phyloP scores from a whole-genome alignment of 2,113 vertebrate genomes.

The Barbus barbus region DNA sequence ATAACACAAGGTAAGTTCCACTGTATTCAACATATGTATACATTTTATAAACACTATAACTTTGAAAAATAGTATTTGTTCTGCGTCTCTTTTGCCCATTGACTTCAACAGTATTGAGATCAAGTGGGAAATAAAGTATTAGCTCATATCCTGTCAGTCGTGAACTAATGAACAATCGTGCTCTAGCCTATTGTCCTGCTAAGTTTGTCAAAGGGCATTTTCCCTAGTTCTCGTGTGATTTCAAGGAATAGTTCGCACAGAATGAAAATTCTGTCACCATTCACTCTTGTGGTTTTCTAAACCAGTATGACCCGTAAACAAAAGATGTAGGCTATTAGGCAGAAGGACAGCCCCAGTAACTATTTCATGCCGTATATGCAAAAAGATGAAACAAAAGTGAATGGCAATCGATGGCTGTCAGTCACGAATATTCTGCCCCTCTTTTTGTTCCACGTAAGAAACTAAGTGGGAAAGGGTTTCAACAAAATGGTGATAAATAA shows the following conservation, averaged over 20 bases:
- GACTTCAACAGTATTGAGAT: background rate
- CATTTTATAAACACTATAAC: background rate
- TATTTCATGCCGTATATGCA: background rate
- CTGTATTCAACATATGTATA: background rate
- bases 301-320: background rate
- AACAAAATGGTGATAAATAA: background rate
- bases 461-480: background rate
- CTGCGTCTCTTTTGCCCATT: background rate
- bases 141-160: background rate
- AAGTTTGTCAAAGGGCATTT: background rate
- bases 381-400: background rate
- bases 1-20: conserved; percentile 67
- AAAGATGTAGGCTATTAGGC: background rate
- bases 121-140: background rate
- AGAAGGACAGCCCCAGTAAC: background rate
- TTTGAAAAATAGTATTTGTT: background rate
- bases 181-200: background rate
- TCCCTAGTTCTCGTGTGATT: too few relatives aligned
- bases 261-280: background rate
- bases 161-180: background rate
- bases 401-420: background rate
- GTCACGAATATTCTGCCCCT: background rate
- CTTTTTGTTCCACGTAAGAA: background rate
- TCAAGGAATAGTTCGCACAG: background rate
- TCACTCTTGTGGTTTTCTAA: background rate